Evolutionary conservation across 2,113 vertebrate species (phyloP).

Genomic region (Upupa epops): DNA sequence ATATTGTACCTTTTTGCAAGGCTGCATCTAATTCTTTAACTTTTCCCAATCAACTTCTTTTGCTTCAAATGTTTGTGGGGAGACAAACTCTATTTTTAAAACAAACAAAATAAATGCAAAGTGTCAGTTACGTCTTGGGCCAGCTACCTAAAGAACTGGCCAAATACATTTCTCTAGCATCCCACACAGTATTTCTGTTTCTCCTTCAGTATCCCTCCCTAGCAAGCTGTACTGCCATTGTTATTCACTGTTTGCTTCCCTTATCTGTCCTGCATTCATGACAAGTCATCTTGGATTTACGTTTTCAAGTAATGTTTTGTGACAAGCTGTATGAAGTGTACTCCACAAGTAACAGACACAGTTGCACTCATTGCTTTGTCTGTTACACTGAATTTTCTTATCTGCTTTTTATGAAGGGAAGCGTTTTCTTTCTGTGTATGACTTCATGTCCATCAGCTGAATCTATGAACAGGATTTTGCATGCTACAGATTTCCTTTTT

Average conservation of each 20-base stretch:
- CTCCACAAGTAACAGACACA: background rate
- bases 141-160: background rate
- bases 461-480: background rate
- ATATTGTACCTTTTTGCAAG: background rate
- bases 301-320: background rate
- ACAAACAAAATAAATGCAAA: background rate
- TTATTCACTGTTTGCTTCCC: background rate
- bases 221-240: background rate
- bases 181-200: background rate
- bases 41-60: background rate
- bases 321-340: background rate
- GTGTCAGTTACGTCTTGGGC: background rate
- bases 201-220: background rate
- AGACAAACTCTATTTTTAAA: background rate
- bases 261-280: background rate
- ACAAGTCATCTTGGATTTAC: background rate
- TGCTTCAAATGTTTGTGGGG: background rate
- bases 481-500: background rate
- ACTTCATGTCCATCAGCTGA: background rate
- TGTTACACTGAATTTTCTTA: background rate
- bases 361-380: background rate
- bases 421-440: background rate
- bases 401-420: background rate
- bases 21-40: background rate
- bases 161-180: background rate